These are phyloP conservation scores for Phrixothrix hirtus DNA, from an alignment of 2,888 invertebrate genomes.

Conservation along the genomic window DNA sequence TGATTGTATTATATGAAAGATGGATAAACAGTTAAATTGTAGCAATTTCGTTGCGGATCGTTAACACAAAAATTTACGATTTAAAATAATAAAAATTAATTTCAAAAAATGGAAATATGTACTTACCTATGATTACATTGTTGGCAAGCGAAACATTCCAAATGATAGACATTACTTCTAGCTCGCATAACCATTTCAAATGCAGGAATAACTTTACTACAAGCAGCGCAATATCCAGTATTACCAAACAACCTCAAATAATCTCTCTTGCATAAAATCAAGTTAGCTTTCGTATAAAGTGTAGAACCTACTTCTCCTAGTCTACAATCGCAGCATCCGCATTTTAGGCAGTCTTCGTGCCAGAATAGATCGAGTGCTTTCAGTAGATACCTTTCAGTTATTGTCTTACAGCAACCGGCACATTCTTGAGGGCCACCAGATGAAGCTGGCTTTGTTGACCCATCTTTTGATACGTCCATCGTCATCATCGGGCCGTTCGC, in stretches of 20 bases:
- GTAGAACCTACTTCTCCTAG: conserved; percentile 96
- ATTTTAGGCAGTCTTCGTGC: conserved; percentile 98
- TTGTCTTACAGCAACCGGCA: conserved; percentile 92
- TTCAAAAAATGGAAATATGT: background rate
- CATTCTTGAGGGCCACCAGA: conserved; percentile 72
- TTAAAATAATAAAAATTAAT: no score
- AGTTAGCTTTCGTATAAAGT: conserved; percentile 91
- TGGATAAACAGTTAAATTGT: background rate
- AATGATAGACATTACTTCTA: conserved; percentile 93
- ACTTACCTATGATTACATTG: conserved; percentile 95
- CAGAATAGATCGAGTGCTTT: conserved; percentile 92
- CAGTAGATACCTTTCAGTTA: conserved; percentile 87
- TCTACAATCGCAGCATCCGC: conserved; percentile 95
- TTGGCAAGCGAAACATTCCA: conserved; percentile 98
- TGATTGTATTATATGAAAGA: no score
- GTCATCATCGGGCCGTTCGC: conserved; percentile 69
- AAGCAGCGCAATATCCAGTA: conserved; percentile 95
- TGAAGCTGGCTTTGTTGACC: conserved; percentile 56
- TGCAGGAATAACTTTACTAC: conserved; percentile 96
- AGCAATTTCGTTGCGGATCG: background rate
- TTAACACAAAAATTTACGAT: background rate
- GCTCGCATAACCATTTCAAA: conserved; percentile 99
- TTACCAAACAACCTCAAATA: conserved; percentile 95
- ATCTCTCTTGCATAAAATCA: conserved; percentile 93
- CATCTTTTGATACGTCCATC: conserved; percentile 86